Evolutionary conservation across 2,797 vertebrate genomes (phyloP).

Genomic region (Lagodon rhomboides): DNA sequence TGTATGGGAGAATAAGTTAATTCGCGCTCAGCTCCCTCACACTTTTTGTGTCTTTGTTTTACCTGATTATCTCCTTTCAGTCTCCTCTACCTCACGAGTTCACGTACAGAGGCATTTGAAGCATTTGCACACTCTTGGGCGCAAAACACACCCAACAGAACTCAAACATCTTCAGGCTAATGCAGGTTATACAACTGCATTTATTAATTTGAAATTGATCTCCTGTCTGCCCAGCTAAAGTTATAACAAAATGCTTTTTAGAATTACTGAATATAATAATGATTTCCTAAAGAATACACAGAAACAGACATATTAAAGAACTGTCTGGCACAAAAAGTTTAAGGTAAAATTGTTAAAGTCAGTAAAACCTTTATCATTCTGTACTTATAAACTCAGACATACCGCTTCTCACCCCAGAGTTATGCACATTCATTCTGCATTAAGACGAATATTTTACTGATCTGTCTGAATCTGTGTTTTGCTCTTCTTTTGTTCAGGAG

Average conservation of each 20-base stretch:
- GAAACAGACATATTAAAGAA: too few species aligned
- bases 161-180: neutral
- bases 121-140: neutral
- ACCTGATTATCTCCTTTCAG: slow-evolving; percentile 10
- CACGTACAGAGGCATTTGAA: neutral
- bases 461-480: neutral
- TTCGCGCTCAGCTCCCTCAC: neutral
- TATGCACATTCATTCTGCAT: neutral
- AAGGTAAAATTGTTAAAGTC: neutral
- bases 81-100: neutral
- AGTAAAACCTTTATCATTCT: too few species aligned
- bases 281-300: neutral
- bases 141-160: neutral
- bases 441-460: too few species aligned
- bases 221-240: neutral
- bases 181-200: neutral
- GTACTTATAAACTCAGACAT: too few species aligned
- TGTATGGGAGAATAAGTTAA: neutral
- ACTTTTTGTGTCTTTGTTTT: slow-evolving; percentile 13
- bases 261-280: neutral
- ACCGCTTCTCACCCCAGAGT: neutral
- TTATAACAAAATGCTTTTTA: neutral
- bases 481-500: slow-evolving; percentile 43
- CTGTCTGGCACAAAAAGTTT: neutral
- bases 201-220: neutral